Percentiles rank a stretch among this genome's conserved stretches.
These are phyloP conservation scores for Eugnorisma glareosa DNA, from an alignment of 2,888 invertebrate genomes.

Conservation along the genomic window DNA sequence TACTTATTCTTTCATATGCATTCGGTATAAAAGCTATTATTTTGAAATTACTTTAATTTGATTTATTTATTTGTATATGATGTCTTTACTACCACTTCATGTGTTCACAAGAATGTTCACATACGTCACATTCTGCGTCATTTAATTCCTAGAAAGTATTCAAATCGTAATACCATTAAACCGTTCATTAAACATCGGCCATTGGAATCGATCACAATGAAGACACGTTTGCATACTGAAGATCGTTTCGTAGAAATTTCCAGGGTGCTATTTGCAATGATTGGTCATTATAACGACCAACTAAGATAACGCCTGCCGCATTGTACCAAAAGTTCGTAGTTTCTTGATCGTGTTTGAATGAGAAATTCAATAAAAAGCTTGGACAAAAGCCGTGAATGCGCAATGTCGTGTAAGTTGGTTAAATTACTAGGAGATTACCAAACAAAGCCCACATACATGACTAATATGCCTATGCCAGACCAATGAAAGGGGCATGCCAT, in stretches of 20 bases:
- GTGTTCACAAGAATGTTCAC: conserved; percentile 3
- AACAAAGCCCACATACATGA: not conserved
- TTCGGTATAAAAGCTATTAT: not conserved
- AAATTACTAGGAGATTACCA: not conserved
- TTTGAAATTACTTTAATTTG: not conserved
- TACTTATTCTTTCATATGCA: not conserved
- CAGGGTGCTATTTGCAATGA: not conserved
- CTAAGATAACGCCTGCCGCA: not conserved
- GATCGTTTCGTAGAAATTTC: conserved; percentile 35
- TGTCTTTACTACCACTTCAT: not conserved
- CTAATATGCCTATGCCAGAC: not conserved
- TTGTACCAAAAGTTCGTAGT: not conserved
- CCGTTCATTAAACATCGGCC: conserved; percentile 52
- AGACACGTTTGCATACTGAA: conserved; percentile 34
- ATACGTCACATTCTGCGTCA: conserved; percentile 13
- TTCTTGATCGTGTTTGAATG: not conserved
- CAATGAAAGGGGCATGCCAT: not conserved
- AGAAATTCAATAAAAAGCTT: not conserved
- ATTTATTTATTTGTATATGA: not conserved
- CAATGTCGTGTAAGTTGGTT: not conserved
- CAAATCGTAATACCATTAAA: conserved; percentile 40
- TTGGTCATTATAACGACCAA: not conserved
- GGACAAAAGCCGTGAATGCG: not conserved
- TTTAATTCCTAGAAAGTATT: conserved; percentile 32
- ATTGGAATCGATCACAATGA: conserved; percentile 56